Conservation (phyloP, 2,113 vertebrate genomes). For the Lepisosteus oculatus region DNA sequence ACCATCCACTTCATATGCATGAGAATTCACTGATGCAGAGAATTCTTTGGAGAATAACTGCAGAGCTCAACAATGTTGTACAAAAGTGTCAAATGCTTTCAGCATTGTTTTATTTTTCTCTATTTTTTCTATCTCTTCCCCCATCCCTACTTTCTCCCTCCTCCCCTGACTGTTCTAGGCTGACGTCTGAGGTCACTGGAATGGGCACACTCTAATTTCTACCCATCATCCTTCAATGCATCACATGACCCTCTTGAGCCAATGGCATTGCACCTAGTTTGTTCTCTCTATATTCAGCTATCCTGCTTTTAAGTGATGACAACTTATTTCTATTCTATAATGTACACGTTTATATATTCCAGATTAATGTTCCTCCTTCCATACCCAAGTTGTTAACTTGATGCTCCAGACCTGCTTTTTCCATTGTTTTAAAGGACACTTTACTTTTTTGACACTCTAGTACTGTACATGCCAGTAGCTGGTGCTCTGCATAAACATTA, state of each 20-base stretch:
- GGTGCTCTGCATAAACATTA: slow-evolving; percentile 22
- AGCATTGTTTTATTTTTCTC: slow-evolving; percentile 62
- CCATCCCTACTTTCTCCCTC: slow-evolving; percentile 32
- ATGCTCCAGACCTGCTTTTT: slow-evolving; percentile 34
- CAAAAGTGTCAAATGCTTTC: slow-evolving; percentile 47
- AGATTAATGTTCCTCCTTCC: slow-evolving; percentile 43
- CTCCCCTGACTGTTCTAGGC: slow-evolving; percentile 77
- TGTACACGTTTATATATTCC: slow-evolving; percentile 45
- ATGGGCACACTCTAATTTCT: slow-evolving; percentile 89
- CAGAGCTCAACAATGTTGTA: slow-evolving; percentile 35
- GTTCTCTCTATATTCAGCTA: slow-evolving; percentile 41
- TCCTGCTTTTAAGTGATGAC: slow-evolving; percentile 53
- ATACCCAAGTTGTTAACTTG: slow-evolving; percentile 34
- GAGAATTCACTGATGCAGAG: slow-evolving; percentile 13
- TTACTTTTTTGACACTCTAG: slow-evolving; percentile 52
- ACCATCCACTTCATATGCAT: slow-evolving; percentile 24
- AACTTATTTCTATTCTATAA: slow-evolving; percentile 46
- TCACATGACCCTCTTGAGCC: slow-evolving; percentile 73
- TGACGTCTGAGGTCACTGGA: slow-evolving; percentile 98
- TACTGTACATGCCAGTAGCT: slow-evolving; percentile 40
- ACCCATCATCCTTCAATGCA: slow-evolving; percentile 66
- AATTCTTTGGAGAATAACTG: slow-evolving; percentile 19
- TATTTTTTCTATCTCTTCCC: slow-evolving; percentile 38
- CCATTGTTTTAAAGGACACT: slow-evolving; percentile 40
- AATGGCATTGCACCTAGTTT: slow-evolving; percentile 64